Conservation (phyloP, 2,888 invertebrate species). For the Hofmannophila pseudospretella region DNA sequence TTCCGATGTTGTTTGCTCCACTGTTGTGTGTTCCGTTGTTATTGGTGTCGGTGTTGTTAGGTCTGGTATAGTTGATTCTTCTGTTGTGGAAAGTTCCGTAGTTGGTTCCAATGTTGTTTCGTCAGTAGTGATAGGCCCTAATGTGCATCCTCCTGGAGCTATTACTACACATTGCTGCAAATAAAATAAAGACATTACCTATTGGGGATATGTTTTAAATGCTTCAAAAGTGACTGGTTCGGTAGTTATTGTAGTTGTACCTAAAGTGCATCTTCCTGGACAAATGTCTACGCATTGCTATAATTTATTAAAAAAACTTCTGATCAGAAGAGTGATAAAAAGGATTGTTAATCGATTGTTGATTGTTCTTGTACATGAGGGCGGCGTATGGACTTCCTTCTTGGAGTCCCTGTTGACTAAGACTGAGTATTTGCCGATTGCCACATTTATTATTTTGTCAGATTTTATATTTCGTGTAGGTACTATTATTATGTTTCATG, state of each 20-base stretch:
- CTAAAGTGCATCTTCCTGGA: background rate
- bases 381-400: too few relatives aligned
- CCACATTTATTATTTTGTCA: too few relatives aligned
- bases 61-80: constrained; percentile 1
- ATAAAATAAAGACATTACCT: too few relatives aligned
- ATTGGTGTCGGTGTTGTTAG: background rate
- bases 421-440: too few relatives aligned
- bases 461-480: too few relatives aligned
- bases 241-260: background rate
- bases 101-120: background rate
- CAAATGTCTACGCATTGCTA: background rate
- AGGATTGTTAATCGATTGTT: too few relatives aligned
- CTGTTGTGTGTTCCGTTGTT: background rate
- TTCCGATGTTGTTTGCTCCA: background rate
- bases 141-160: background rate
- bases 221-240: background rate
- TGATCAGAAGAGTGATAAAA: too few relatives aligned
- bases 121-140: background rate
- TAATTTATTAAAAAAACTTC: background rate
- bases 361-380: too few relatives aligned
- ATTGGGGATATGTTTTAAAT: too few relatives aligned
- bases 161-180: background rate
- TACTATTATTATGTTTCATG: too few relatives aligned
- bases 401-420: too few relatives aligned
- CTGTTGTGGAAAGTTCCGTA: background rate